These are phyloP conservation scores for Callionymus lyra DNA, from an alignment of 2,113 vertebrate genomes.

Conservation along the genomic window DNA sequence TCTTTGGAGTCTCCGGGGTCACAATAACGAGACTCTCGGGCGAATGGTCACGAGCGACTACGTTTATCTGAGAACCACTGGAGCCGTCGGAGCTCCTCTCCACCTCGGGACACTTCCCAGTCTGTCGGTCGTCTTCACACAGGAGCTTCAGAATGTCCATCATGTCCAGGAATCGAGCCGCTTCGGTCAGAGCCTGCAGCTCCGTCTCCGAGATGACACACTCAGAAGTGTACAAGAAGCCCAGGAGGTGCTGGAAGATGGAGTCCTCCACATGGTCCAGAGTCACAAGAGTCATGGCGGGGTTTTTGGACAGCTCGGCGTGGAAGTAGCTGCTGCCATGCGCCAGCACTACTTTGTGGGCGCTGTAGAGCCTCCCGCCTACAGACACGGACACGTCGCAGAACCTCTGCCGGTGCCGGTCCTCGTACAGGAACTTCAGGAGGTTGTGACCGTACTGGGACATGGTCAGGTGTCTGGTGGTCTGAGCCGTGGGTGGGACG, in stretches of 20 bases:
- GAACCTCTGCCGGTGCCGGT: constrained; percentile 76
- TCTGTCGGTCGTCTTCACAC: constrained; percentile 61
- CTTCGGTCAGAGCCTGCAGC: constrained; percentile 78
- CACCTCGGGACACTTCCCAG: constrained; percentile 25
- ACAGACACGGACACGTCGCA: constrained; percentile 86
- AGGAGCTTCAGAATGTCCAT: constrained; percentile 87
- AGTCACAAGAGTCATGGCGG: constrained; percentile 70
- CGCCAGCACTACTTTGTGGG: constrained; percentile 90
- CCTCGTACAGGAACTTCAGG: constrained; percentile 85
- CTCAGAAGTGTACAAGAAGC: constrained; percentile 90
- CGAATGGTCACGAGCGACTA: not conserved
- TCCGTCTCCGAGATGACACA: constrained; percentile 79
- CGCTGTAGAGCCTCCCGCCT: constrained; percentile 78
- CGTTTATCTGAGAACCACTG: not conserved
- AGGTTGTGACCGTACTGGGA: constrained; percentile 78
- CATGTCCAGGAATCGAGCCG: constrained; percentile 91
- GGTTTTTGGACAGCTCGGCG: constrained; percentile 84
- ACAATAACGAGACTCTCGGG: constrained; percentile 7
- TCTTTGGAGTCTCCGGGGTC: constrained; percentile 28
- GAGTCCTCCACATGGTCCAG: constrained; percentile 87
- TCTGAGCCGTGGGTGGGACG: constrained; percentile 25
- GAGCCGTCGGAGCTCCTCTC: constrained; percentile 33
- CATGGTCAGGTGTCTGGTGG: constrained; percentile 70
- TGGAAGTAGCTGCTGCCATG: constrained; percentile 97
- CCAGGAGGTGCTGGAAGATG: constrained; percentile 82